phyloP scores from a whole-genome alignment of 2,797 vertebrate species.

The Melanotaenia parkinsoni region DNA sequence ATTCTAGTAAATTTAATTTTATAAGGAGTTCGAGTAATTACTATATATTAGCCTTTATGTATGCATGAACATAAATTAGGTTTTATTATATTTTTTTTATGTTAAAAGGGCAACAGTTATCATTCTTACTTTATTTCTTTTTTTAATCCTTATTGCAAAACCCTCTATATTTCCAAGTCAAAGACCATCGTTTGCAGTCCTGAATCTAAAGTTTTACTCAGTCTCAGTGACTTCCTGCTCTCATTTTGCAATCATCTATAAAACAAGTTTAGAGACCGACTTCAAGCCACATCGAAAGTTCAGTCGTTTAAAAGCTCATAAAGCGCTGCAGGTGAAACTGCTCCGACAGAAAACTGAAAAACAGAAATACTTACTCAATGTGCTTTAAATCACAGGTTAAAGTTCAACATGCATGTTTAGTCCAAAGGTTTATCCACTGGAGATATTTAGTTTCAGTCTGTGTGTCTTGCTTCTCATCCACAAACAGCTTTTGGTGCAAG shows the following conservation, averaged over 20 bases:
- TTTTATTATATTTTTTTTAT: neutral
- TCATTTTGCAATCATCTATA: neutral
- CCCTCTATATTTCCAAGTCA: neutral
- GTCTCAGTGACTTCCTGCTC: neutral
- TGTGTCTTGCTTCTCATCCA: neutral
- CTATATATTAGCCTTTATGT: neutral
- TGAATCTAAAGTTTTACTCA: neutral
- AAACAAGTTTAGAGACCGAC: neutral
- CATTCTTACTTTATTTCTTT: neutral
- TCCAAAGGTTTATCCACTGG: neutral
- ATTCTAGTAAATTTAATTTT: too few species aligned
- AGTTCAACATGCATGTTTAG: neutral
- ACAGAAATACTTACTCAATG: slow-evolving; percentile 26
- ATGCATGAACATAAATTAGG: too few species aligned
- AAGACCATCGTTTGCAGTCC: neutral
- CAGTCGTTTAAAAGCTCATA: neutral
- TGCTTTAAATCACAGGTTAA: neutral
- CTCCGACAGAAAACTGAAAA: neutral
- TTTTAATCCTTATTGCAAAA: neutral
- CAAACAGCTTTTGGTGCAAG: neutral
- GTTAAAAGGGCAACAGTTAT: neutral
- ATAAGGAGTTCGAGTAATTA: neutral
- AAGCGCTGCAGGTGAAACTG: neutral
- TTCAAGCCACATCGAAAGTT: neutral
- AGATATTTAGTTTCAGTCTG: neutral